Evolutionary conservation across 2,113 vertebrate genomes (phyloP), one percentile per base, ranked within the genome.

Genomic region (Peromyscus leucopus): DNA sequence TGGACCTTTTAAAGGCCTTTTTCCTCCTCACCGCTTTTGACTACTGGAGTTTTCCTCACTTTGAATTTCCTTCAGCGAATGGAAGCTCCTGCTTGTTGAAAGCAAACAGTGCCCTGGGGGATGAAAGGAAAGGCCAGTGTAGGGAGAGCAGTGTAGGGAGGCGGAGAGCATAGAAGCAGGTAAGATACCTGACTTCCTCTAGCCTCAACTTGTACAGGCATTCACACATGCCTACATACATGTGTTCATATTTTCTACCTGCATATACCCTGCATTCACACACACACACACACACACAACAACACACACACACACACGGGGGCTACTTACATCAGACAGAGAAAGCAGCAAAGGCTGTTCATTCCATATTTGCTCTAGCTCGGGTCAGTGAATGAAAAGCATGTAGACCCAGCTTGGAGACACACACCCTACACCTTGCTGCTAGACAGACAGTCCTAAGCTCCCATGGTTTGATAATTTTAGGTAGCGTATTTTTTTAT

Each of bases 21-120:
- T 51, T 21, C 22, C 48, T 71, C 13, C 6, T 16, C 6, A 31
- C 19, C 48, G 21, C n/a, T 21, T 76, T 93, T 90, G 46, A 39
- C 48, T 63, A 51, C 84, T 86, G 24, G 59, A 67, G 24, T 97
- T 92, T 94, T 21, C 59, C 88, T 78, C 26, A 12, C 78, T 86
- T 59, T 80, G 72, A 69, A 80, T 86, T 67, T 86, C 78, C 91
- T 69, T 80, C 48, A 86, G 84, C 65, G 69, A 75, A 91, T 15
- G 57, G 42, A 88, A 59, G 21, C 59, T 39, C 13, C 7, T 55
- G 80, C 42, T 72, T 26, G 59, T 12, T 57, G n/a, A 55, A 42
- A 42, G 28, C 48, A 28, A 57, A 84, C 31, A 31, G n/a, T 2
- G 28, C 26, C 24, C 15, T 0, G 4, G 61, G 17, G n/a, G n/a